Conservation (phyloP, 2,113 vertebrate genomes). For the Caloenas nicobarica region DNA sequence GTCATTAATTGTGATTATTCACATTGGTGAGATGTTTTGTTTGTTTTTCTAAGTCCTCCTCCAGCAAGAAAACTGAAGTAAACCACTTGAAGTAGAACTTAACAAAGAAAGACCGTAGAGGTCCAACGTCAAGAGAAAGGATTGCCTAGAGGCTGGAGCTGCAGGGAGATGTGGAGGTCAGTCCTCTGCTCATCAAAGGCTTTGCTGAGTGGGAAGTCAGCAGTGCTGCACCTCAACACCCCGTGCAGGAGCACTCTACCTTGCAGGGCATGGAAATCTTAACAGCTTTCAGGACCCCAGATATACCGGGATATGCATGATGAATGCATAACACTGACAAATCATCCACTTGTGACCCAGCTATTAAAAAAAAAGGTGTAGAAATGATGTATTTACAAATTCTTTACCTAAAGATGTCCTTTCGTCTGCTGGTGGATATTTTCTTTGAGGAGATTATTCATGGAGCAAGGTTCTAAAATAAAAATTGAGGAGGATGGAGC, state of each 20-base stretch:
- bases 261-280: not conserved
- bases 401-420: slow-evolving; percentile 63
- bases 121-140: not conserved
- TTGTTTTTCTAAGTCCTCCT: slow-evolving; percentile 40
- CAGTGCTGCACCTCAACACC: not conserved
- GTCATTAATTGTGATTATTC: slow-evolving; percentile 30
- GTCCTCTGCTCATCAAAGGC: not conserved
- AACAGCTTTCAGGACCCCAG: not conserved
- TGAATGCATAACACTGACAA: not conserved
- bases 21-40: slow-evolving; percentile 30
- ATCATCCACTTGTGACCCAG: not conserved
- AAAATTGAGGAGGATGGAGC: slow-evolving; percentile 69
- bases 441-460: slow-evolving; percentile 54
- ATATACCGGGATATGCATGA: not conserved
- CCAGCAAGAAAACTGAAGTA: not conserved
- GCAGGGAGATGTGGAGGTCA: not conserved
- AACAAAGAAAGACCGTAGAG: not conserved
- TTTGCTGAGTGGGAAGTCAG: not conserved
- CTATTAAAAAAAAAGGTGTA: not conserved
- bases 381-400: slow-evolving; percentile 13
- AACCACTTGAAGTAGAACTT: not conserved
- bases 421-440: slow-evolving; percentile 40
- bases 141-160: not conserved
- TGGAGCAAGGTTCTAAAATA: slow-evolving; percentile 69
- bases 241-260: not conserved